phyloP scores from a whole-genome alignment of 2,888 invertebrate species.

The Drosophila melanocephala region DNA sequence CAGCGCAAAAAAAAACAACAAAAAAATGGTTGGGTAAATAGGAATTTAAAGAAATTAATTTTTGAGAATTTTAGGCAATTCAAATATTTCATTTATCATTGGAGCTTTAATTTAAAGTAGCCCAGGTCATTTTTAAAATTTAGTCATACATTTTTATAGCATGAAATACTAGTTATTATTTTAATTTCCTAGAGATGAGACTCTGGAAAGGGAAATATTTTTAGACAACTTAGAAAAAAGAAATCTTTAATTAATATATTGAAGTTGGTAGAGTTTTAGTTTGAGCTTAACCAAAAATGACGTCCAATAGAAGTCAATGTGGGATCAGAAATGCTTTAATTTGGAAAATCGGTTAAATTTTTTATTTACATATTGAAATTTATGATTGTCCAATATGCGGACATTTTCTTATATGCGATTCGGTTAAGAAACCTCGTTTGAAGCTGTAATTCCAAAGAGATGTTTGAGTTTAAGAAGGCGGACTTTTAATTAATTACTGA shows the following conservation, averaged over 20 bases:
- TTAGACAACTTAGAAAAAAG: not conserved
- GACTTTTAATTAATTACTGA: not conserved
- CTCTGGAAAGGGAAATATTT: not conserved
- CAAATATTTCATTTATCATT: not conserved
- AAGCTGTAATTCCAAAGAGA: not conserved
- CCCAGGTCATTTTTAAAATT: not conserved
- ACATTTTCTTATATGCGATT: not conserved
- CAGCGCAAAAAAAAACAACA: constrained; percentile 2
- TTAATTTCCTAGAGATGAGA: not conserved
- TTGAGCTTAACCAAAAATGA: too few species aligned
- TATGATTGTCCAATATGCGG: not conserved
- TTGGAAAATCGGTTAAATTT: not conserved
- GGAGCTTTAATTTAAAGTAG: not conserved
- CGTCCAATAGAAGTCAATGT: too few species aligned
- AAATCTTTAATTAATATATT: not conserved
- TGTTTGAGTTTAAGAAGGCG: not conserved
- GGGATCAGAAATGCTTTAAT: not conserved
- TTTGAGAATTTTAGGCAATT: not conserved
- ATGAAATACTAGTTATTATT: not conserved
- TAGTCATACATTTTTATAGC: not conserved
- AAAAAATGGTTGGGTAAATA: constrained; percentile 1
- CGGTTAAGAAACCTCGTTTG: not conserved
- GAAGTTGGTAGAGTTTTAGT: not conserved
- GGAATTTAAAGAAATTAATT: constrained; percentile 11
- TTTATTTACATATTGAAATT: not conserved